phyloP scores from a whole-genome alignment of 2,113 vertebrate genomes.

The Oxyruncus cristatus region DNA sequence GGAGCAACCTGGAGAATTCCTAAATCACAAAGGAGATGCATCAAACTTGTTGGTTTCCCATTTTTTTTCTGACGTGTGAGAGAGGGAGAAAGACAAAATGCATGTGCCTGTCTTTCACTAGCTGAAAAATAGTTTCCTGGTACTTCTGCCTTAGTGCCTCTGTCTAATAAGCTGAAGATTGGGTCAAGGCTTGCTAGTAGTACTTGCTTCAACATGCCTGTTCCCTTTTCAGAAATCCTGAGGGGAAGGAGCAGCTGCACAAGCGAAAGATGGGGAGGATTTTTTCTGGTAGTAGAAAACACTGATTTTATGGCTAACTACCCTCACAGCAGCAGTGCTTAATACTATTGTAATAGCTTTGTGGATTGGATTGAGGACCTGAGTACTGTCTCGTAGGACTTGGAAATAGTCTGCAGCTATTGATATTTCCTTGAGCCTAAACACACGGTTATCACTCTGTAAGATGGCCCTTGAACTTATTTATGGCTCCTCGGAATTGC shows the following conservation, averaged over 20 bases:
- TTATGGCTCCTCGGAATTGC: background rate
- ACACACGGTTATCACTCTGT: background rate
- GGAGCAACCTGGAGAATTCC: background rate
- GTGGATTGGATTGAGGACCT: background rate
- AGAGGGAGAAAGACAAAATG: background rate
- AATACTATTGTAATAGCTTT: background rate
- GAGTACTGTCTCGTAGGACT: background rate
- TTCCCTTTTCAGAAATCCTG: background rate
- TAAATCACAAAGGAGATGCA: background rate
- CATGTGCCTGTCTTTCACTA: background rate
- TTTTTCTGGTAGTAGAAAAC: background rate
- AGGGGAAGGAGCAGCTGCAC: background rate
- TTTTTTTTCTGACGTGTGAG: background rate
- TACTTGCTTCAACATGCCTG: background rate
- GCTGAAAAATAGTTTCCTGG: background rate
- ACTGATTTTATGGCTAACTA: slow-evolving; percentile 16
- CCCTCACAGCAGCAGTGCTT: background rate
- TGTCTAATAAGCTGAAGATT: background rate
- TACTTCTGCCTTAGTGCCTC: background rate
- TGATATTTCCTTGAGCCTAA: slow-evolving; percentile 17
- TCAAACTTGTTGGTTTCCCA: background rate
- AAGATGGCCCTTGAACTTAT: slow-evolving; percentile 2
- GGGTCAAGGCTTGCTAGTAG: background rate
- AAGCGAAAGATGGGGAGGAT: background rate
- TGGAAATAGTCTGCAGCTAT: background rate